Percentiles rank a stretch among this genome's conserved stretches.
Evolutionary conservation across 2,113 vertebrate genomes (phyloP).

Genomic region (Peromyscus leucopus): DNA sequence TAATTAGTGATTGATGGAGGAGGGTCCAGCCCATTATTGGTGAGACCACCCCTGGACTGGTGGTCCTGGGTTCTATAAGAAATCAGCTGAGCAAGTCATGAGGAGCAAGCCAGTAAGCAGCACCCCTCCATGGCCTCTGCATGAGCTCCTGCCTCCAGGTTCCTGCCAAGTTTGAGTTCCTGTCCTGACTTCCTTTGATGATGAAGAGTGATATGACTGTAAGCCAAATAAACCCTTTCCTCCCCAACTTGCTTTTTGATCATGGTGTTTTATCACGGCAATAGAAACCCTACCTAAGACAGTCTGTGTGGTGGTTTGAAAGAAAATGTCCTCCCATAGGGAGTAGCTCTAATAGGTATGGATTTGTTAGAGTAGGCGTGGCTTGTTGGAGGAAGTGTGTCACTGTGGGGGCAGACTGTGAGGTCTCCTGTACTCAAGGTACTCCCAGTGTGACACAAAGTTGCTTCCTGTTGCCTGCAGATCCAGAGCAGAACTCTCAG

Average conservation of each 20-base stretch:
- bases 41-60: neutral
- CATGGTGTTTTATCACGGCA: neutral
- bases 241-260: neutral
- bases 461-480: neutral
- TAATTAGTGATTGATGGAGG: neutral
- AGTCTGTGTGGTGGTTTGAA: neutral
- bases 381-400: neutral
- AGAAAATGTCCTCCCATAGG: neutral
- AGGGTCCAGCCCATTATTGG: neutral
- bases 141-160: neutral
- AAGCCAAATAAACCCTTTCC: neutral
- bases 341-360: neutral
- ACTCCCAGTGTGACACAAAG: no score
- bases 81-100: neutral
- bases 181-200: neutral
- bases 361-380: neutral
- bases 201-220: neutral
- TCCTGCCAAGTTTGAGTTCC: neutral
- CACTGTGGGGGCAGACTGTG: neutral
- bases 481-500: neutral
- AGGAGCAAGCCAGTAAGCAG: neutral
- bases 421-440: neutral
- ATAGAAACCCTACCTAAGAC: neutral
- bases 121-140: neutral
- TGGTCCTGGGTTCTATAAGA: neutral